Base-by-base conservation (phyloP, 2,797 vertebrate genomes). In the Tamandua tetradactyla region DNA sequence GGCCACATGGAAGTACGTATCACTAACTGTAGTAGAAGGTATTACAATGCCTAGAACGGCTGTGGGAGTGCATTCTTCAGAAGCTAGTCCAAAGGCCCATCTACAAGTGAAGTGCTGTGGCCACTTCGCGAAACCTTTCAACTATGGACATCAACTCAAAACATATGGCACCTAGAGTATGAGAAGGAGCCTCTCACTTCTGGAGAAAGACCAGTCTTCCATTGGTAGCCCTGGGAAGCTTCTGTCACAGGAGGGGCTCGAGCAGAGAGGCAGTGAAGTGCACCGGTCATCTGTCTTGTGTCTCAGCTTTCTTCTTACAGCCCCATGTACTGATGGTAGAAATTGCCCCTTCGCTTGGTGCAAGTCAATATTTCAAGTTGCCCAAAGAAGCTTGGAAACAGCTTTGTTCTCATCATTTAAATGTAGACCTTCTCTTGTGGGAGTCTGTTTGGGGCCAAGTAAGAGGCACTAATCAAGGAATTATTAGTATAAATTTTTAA, bases 1-100 rank as follows among this genome's bases (percentile, higher is more conserved):
- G 91, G 59, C 96, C n/a, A 3, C 94, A 47, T 88, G 91, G 96
- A 95, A 97, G 95, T 96, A 95, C 88, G 91, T 97, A 97, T 95
- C 95, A 94, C 59, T 96, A 89, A 85, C 82, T 94, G 61, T 79
- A 93, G 94, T 92, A 82, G 92, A 96, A 97, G 91, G 89, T 94
- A 83, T 84, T 92, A 94, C 93, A 93, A 79, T 75, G 52, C 37
- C 61, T 84, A 87, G 69, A 95, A 81, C 89, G 86, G 72, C 82
- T 61, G 75, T 35, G 42, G 30, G 15, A 27, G 71, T 80, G 18
- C 25, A 52, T 72, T 89, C 80, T 84, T 95, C 90, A 96, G 96
- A 96, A 94, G 92, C 35, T 74, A 18, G 6, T 89, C 92, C 93
- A 94, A 96, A 96, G 74, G 44, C 75, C 94, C 80, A 95, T 84